A percentile compares a stretch with the other conserved stretches of the same genome.
These are phyloP conservation scores for Scolanthus callimorphus DNA, from an alignment of 92 coral and sea anemone species.

Conservation along the genomic window DNA sequence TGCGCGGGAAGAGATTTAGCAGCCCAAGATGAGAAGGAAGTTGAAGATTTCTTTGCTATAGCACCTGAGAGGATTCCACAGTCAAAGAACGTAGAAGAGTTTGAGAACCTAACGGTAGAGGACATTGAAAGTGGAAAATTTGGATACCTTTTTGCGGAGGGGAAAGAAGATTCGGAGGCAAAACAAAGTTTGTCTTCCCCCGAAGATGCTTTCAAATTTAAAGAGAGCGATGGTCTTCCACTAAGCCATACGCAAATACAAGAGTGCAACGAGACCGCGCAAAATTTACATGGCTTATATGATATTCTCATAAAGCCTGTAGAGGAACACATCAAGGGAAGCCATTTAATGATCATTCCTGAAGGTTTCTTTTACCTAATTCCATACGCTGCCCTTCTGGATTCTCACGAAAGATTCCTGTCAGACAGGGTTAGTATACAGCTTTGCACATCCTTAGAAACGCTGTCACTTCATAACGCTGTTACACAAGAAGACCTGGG, in stretches of 20 bases:
- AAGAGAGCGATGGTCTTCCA: too few relatives aligned
- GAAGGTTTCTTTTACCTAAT: conserved; percentile 16
- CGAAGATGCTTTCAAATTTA: too few relatives aligned
- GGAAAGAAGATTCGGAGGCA: neutral
- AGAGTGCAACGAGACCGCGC: conserved; percentile 3
- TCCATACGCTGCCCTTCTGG: conserved; percentile 33
- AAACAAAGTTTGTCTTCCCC: neutral
- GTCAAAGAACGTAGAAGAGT: neutral
- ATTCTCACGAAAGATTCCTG: conserved; percentile 14
- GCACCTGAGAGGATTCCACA: neutral
- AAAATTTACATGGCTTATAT: conserved; percentile 6
- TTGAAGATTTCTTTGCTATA: neutral
- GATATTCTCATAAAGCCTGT: conserved; percentile 23
- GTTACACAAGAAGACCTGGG: conserved; percentile 4
- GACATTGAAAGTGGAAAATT: neutral
- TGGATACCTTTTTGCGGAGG: too few relatives aligned
- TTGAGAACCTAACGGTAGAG: neutral
- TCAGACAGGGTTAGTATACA: conserved; percentile 23
- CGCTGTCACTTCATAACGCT: conserved; percentile 4
- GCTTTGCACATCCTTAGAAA: conserved; percentile 30
- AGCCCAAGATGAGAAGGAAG: neutral
- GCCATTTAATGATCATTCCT: conserved; percentile 33
- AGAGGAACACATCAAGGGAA: conserved; percentile 10
- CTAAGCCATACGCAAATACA: too few relatives aligned
- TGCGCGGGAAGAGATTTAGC: neutral